Base-by-base conservation (phyloP, 2,888 invertebrate genomes). In the Chloroclysta siterata region DNA sequence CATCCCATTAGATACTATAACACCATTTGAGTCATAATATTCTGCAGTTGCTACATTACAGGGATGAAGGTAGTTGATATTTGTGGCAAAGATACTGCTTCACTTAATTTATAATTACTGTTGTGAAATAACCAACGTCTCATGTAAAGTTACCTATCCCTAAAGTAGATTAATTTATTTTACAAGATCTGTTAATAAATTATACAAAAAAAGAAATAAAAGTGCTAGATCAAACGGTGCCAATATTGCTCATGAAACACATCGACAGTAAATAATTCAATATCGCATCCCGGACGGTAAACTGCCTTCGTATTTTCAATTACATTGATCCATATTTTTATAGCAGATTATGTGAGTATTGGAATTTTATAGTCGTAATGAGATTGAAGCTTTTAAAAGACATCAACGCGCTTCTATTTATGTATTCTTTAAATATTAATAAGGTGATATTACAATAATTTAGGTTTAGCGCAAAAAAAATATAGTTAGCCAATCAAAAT, bases 271-370 rank as follows among this genome's bases (percentile, higher is more conserved):
- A 73, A 69, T 71, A 69, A 77, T 71, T 57, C 69, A 69, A 76
- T 73, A 77, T 73, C 70, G 72, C 71, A 75, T 71, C 56, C 65
- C 53, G 64, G 66, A 63, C 60, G 65, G 72, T 74, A 74, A 70
- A 60, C 44, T 62, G 56, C 55, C 44, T 63, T 63, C 33, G 67
- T 53, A 57, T 69, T 53, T 73, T 67, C 65, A 60, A 53, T 69
- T 69, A 54, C 33, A 28, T 67, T 53, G 55, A 56, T 53, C 42
- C 11, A 52, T 36, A 53, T 36, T 53, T 14, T 47, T 47, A 41
- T 33, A 29, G 42, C 3, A 14, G 33, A 11, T 46, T 33, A 42
- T 14, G 28, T 33, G 50, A 41, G 28, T 46, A 52, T 46, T 56
- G 39, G 28, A 39, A 46, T 17, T 46, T 17, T 6, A 5, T 17